Evolutionary conservation across 1,140 invertebrate genomes (phyloP).

Genomic region (Hesperophylax magnus): DNA sequence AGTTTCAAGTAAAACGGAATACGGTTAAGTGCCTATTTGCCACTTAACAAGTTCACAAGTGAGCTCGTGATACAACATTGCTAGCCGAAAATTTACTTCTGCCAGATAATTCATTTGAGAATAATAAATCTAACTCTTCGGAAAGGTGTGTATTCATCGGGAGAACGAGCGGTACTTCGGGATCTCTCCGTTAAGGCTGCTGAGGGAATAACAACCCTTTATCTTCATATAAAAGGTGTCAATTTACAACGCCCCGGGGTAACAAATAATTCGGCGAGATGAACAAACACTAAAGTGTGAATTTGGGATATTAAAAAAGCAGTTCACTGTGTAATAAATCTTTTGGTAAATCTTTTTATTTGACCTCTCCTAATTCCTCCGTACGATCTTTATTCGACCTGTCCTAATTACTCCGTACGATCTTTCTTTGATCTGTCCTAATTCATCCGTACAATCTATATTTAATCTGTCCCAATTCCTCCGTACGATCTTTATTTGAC

Average conservation of each 20-base stretch:
- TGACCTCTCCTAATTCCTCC: no score
- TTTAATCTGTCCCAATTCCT: no score
- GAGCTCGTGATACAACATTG: neutral
- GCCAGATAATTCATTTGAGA: conserved; percentile 1
- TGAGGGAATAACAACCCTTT: conserved; percentile 16
- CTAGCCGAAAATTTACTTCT: neutral
- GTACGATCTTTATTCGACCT: no score
- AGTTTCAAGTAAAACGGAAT: no score
- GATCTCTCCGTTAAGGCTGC: neutral
- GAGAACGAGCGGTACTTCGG: conserved; percentile 3
- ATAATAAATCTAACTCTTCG: conserved; percentile 11
- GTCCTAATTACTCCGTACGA: no score
- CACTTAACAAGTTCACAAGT: neutral
- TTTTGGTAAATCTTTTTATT: no score
- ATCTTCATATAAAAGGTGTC: conserved; percentile 12
- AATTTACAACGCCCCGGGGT: conserved; percentile 1
- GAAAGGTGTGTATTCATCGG: neutral
- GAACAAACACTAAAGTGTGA: neutral
- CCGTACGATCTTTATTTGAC: no score
- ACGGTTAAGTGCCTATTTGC: no score
- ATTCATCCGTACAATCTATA: no score
- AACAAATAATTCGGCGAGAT: neutral
- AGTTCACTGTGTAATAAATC: no score
- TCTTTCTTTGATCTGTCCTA: no score
- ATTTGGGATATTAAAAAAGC: no score